Evolutionary conservation across 2,113 vertebrate genomes (phyloP), one percentile per base, ranked within the genome.

Genomic region (Atractosteus spatula): DNA sequence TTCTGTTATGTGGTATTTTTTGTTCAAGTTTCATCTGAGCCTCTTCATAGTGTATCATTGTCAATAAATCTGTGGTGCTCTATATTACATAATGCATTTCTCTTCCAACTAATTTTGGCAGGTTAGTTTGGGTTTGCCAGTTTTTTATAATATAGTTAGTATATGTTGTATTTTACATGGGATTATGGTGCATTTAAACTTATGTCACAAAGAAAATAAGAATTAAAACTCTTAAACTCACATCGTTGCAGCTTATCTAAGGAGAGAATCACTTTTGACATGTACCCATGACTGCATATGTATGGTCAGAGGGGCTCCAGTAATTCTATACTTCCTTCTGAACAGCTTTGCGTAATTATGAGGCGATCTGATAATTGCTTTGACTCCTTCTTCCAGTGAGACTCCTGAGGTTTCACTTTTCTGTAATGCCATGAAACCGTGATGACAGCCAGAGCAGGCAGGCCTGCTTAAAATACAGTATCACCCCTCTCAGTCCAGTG

Each of bases 291-390:
- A 59, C 57, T 59, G 57, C 57, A 59, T 59, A 5, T 59, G 57
- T 59, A 13, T 4, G 11, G 14, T 13, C 5, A 59, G 57, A 59
- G 57, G n/a, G n/a, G 57, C 57, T n/a, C 11, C 11, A 59, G 57
- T 59, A 59, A 59, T 14, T 59, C n/a, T 13, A 59, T 59, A 59
- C 57, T 14, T 59, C 57, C 12, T 59, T 13, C 14, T 13, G n/a
- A 13, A 6, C n/a, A 16, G 57, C 57, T 59, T 13, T n/a, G 57
- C 14, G 12, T 16, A 59, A 7, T 59, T 59, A 59, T 59, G 10
- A n/a, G 57, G 57, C 6, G 57, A 8, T 59, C 57, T 59, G 57
- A 59, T 59, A 59, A 59, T 59, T 59, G 57, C n/a, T 59, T 59
- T 59, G 57, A 59, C 57, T 59, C 14, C 5, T n/a, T 59, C 11